phyloP scores from a whole-genome alignment of 2,888 invertebrate genomes.

The Monoplex corrugatus region DNA sequence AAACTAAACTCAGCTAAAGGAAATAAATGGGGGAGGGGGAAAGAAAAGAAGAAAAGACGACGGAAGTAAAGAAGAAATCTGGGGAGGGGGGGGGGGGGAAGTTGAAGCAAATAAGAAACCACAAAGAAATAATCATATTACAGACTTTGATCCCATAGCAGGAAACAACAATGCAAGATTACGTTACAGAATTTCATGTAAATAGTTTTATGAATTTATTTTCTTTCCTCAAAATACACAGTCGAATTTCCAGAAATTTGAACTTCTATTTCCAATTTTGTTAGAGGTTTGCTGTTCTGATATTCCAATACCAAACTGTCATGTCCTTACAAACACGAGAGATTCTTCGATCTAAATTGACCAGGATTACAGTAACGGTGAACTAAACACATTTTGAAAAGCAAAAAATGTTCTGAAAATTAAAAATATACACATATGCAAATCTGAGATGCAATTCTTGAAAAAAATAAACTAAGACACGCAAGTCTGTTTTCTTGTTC shows the following conservation, averaged over 20 bases:
- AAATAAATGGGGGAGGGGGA: neutral
- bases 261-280: too few relatives aligned
- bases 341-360: neutral
- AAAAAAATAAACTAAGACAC: neutral
- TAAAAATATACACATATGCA: neutral
- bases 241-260: too few relatives aligned
- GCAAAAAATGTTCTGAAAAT: neutral
- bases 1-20: neutral
- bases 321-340: neutral
- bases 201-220: neutral
- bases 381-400: constrained; percentile 13
- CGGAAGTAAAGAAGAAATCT: neutral
- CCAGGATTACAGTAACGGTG: constrained; percentile 33
- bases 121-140: too few relatives aligned
- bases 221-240: neutral
- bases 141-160: too few relatives aligned
- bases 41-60: neutral
- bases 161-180: neutral
- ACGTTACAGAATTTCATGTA: neutral
- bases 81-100: neutral
- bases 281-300: too few relatives aligned
- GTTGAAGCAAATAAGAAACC: too few relatives aligned
- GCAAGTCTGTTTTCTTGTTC: too few relatives aligned
- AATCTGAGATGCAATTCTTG: constrained; percentile 1
- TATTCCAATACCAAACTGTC: neutral